phyloP scores from a whole-genome alignment of 2,113 vertebrate genomes.

The Dasyprocta punctata region DNA sequence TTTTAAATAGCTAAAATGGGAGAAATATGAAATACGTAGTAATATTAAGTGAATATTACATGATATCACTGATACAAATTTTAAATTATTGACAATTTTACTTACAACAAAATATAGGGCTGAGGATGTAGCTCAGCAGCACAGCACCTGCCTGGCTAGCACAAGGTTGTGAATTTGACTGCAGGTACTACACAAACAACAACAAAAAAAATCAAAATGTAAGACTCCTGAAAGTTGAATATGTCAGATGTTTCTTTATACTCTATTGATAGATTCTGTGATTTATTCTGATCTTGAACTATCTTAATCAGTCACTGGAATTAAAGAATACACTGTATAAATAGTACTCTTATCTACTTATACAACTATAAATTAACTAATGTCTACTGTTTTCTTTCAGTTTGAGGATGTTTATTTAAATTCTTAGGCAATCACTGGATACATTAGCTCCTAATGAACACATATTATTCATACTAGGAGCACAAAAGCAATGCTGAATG shows the following conservation, averaged over 20 bases:
- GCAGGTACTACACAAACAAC: no score
- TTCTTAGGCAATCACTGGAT: neutral
- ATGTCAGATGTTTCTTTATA: neutral
- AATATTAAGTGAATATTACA: neutral
- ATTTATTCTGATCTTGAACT: neutral
- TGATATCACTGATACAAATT: neutral
- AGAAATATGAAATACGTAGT: neutral
- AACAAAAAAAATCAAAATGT: neutral
- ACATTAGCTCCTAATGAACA: neutral
- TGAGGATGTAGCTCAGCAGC: no score
- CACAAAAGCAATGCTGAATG: neutral
- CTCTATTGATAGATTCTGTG: no score
- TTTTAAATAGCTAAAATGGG: neutral
- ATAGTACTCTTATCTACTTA: neutral
- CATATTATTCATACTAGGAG: neutral
- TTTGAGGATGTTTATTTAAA: neutral
- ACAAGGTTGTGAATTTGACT: no score
- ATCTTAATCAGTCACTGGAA: neutral
- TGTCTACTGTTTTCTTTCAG: neutral
- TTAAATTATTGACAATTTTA: neutral
- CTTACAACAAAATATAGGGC: neutral
- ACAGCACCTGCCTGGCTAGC: no score
- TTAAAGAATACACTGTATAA: neutral
- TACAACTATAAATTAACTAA: neutral
- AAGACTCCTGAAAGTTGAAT: neutral